Conservation (phyloP, 1,140 invertebrate species). For the Trichoplusia ni region DNA sequence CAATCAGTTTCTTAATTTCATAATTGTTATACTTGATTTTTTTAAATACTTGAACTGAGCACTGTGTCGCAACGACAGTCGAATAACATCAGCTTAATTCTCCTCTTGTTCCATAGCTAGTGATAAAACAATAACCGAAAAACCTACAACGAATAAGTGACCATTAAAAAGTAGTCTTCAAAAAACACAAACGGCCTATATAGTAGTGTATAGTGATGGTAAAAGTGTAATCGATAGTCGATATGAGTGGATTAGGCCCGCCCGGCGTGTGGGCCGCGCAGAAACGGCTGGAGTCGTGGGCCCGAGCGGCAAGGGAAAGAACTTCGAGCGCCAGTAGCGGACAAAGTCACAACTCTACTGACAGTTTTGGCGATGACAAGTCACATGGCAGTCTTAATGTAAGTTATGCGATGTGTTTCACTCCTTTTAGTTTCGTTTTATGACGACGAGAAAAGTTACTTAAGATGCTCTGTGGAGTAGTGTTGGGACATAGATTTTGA, state of each 20-base stretch:
- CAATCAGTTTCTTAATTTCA: too few relatives aligned
- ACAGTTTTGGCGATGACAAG: slow-evolving; percentile 80
- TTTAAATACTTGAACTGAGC: too few relatives aligned
- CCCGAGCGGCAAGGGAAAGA: slow-evolving; percentile 85
- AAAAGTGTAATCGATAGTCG: slow-evolving; percentile 36
- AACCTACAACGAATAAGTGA: slow-evolving; percentile 18
- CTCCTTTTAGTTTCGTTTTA: too few relatives aligned
- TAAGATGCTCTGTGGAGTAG: too few relatives aligned
- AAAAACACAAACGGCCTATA: slow-evolving; percentile 3
- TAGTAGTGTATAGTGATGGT: slow-evolving; percentile 42
- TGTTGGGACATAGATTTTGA: too few relatives aligned
- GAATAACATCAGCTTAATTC: too few relatives aligned
- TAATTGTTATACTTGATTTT: too few relatives aligned
- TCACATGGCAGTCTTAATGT: slow-evolving; percentile 75
- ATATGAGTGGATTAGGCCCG: slow-evolving; percentile 85
- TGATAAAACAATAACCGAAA: neutral
- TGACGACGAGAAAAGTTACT: too few relatives aligned
- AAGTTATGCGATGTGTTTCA: slow-evolving; percentile 39
- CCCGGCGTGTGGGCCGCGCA: slow-evolving; percentile 87
- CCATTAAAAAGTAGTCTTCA: slow-evolving; percentile 5
- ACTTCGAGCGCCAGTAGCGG: slow-evolving; percentile 83
- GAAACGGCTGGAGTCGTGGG: slow-evolving; percentile 87
- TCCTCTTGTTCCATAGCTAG: neutral
- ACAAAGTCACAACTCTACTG: slow-evolving; percentile 82
- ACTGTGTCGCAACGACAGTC: too few relatives aligned